Evolutionary conservation across 2,888 invertebrate species (phyloP), one percentile per base, ranked within the genome.

Genomic region (Frankliniella fusca): DNA sequence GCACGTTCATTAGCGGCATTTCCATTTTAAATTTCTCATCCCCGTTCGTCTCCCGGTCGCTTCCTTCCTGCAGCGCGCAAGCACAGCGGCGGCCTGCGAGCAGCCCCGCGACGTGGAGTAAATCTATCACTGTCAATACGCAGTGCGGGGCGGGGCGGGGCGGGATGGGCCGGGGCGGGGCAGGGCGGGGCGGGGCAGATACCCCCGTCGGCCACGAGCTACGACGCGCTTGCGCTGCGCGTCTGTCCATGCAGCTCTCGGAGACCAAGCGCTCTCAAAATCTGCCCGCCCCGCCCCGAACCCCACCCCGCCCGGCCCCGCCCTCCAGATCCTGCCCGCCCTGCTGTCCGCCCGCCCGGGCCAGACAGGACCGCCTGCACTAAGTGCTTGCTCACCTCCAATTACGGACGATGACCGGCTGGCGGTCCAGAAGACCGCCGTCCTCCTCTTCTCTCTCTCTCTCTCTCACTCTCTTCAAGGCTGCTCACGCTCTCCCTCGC

Each of bases 381-480:
- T 76, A 76, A 76, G 70, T 76, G 70, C 70, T 76, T 76, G 27
- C 70, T 76, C 70, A 76, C 70, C 70, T 76, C 70, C 70, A 76
- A 76, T 76, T 76, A 76, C 23, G 70, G 70, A 23, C 70, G 27
- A 76, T 23, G 70, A 23, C 70, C 70, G 27, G 70, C 70, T 27
- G 70, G 70, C 15, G 38, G 38, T 38, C 38, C 38, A 5, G 38
- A 38, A 5, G 38, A 38, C 54, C 20, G 54, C 54, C 15, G 54
- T 54, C 54, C 20, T 54, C 54, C 54, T 54, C 20, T 20, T 15
- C 54, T 15, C 54, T 20, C 11, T 5, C 5, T 15, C 54, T 20
- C 54, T 5, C 54, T 18, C 54, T 18, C 54, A 11, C 54, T 54
- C 18, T 20, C 54, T 15, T 12, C 18, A 54, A 15, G 12, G 12